These are phyloP conservation scores for Pogoniulus pusillus DNA, from an alignment of 2,797 vertebrate species.

Conservation along the genomic window DNA sequence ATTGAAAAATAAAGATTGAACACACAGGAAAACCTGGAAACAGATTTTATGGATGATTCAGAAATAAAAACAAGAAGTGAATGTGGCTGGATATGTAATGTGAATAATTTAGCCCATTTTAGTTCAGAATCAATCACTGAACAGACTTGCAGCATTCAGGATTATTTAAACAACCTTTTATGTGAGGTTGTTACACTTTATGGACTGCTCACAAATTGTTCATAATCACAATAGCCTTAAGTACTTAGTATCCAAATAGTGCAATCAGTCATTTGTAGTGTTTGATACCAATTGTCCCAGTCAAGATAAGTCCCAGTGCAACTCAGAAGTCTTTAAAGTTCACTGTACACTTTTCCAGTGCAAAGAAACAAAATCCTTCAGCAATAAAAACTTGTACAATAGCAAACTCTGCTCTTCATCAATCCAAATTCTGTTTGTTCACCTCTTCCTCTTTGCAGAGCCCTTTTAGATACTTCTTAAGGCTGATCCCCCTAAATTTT, in stretches of 20 bases:
- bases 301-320: constrained; percentile 10
- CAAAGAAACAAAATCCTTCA: constrained; percentile 16
- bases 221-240: neutral
- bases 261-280: neutral
- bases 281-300: constrained; percentile 20
- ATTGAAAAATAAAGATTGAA: neutral
- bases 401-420: neutral
- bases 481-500: too few species aligned
- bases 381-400: neutral
- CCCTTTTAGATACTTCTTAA: too few species aligned
- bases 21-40: neutral
- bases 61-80: constrained; percentile 9
- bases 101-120: neutral
- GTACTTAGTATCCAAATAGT: neutral
- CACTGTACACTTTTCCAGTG: neutral
- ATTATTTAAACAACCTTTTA: neutral
- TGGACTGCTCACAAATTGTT: neutral
- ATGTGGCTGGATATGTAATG: neutral
- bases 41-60: neutral
- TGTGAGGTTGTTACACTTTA: neutral
- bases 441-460: neutral
- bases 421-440: neutral
- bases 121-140: neutral
- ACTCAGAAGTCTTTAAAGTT: neutral
- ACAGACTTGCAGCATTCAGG: neutral